Conservation (phyloP, 2,888 invertebrate species). For the Luperina testacea region DNA sequence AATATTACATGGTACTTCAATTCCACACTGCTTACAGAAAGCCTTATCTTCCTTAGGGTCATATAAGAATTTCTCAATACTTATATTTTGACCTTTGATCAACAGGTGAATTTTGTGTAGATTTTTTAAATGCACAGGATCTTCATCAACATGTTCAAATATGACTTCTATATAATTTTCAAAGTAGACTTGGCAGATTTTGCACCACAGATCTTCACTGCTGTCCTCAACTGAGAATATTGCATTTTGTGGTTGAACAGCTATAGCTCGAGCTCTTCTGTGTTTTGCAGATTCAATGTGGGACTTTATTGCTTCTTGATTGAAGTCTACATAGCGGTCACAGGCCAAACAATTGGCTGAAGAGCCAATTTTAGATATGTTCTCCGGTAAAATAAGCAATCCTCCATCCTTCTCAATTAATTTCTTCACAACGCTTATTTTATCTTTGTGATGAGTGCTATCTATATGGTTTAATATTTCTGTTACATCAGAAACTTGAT, state of each 20-base stretch:
- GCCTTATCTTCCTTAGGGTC: conserved; percentile 75
- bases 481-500: conserved; percentile 50
- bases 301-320: conserved; percentile 53
- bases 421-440: conserved; percentile 59
- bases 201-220: conserved; percentile 76
- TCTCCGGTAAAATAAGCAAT: conserved; percentile 69
- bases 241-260: conserved; percentile 76
- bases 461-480: conserved; percentile 65
- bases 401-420: conserved; percentile 71
- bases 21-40: conserved; percentile 72
- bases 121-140: conserved; percentile 66
- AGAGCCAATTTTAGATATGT: conserved; percentile 39
- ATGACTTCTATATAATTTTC: conserved; percentile 76
- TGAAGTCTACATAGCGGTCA: conserved; percentile 65
- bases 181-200: conserved; percentile 76
- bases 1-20: conserved; percentile 73
- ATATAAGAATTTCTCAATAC: conserved; percentile 74
- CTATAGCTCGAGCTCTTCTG: conserved; percentile 71
- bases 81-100: conserved; percentile 74
- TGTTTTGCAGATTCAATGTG: conserved; percentile 70
- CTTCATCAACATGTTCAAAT: conserved; percentile 75
- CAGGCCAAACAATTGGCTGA: conserved; percentile 70
- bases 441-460: conserved; percentile 62
- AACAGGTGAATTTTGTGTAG: conserved; percentile 70
- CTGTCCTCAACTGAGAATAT: conserved; percentile 76